Evolutionary conservation across 2,888 invertebrate species (phyloP), one percentile per base, ranked within the genome.

Genomic region (Strigamia transsilvanica): DNA sequence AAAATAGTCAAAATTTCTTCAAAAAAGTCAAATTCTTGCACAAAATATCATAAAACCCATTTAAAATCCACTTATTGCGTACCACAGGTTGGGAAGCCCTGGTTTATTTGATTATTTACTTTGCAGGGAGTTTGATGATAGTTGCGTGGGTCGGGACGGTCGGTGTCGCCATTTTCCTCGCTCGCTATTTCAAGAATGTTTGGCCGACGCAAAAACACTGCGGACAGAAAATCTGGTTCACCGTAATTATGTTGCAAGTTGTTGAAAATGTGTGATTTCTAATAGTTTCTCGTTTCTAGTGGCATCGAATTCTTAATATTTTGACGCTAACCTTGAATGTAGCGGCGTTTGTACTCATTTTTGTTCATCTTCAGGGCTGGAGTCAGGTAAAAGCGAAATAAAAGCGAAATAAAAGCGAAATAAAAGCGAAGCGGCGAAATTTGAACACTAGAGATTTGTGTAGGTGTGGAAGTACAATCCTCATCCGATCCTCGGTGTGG

Each of bases 181-280:
- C 97, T 0, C 90, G 97, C 84, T 96, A 97, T 88, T 97, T 93
- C 89, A 93, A 94, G 86, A 93, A 94, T 87, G 96, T 96, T 0
- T 97, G 96, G 96, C 93, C 94, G 46, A 93, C 93, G 42, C 92
- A 91, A 84, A 92, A 92, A 84, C 88, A 94, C 4, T 95, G 94
- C 84, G 95, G 95, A 84, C 95, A 95, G 87, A 96, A 96, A 87
- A 91, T 95, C 84, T 98, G 97, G 97, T 97, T 98, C 89, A 94
- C 94, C 85, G 96, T 96, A 90, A 92, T 93, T 84, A 23, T 7
- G 13, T 73, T 7, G 13, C 34, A n/a, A n/a, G 6, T 66, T 66
- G 18, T 6, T 3, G 10, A 27, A 23, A 73, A 73, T n/a, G 27
- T 27, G 18, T 3, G 6, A 9, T 38, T 42, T 13, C 3, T n/a